Base-by-base conservation (phyloP, 2,113 vertebrate species). In the Falco punctatus region DNA sequence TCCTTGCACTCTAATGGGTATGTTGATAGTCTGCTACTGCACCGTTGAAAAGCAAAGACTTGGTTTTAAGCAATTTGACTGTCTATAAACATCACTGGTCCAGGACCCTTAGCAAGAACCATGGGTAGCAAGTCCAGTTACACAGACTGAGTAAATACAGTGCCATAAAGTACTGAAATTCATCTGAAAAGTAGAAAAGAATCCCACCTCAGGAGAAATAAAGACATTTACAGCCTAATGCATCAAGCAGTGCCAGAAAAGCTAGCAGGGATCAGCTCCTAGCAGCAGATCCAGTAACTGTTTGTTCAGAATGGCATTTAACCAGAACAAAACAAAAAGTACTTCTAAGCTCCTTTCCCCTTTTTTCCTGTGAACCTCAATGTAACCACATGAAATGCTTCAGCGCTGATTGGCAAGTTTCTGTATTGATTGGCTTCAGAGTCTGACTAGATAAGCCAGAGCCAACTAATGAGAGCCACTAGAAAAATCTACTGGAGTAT, bases 391-490 rank as follows among this genome's bases (percentile, higher is more conserved):
- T 83, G 9, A 90, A 97, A 88, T 88, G 38, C 58, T 95, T 83
- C 67, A 88, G 59, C 59, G 55, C 64, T 86, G 85, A 95, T 71
- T 96, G 91, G 89, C 92, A 96, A 81, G 84, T 49, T 94, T 96
- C 67, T 97, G 84, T 97, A 93, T 91, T 95, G 97, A 96, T 80
- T 97, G 86, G 95, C 92, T 73, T 95, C 89, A 80, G 81, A 90
- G 51, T 59, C 70, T 86, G 89, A 96, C 94, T 91, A 95, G 94
- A 96, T 97, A 96, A 97, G 78, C 83, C 38, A 52, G 59, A 94
- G 89, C 86, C 91, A 97, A 89, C 81, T 95, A 94, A 87, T 81
- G 84, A 91, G n/a, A 96, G 61, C 73, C 89, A 91, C 87, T 91
- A 95, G 81, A 90, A 96, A 96, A 90, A 91, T 86, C 62, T 91